A percentile compares a stretch with the other conserved stretches of the same genome.
Evolutionary conservation across 2,888 invertebrate species (phyloP).

Genomic region (Leptopilina drosophilae): DNA sequence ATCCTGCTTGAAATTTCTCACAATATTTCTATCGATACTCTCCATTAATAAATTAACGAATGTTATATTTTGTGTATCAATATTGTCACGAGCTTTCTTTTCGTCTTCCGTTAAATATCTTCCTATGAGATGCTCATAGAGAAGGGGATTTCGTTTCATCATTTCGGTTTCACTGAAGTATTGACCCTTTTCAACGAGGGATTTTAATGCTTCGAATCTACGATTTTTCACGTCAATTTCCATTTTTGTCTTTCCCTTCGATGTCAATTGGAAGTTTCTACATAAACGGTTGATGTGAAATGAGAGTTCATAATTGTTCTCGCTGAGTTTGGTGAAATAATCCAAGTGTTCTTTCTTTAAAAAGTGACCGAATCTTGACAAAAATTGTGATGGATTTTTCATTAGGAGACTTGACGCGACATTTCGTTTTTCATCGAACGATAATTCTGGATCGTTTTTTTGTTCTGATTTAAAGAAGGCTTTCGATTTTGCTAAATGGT

Average conservation of each 20-base stretch:
- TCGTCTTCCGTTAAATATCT: constrained; percentile 90
- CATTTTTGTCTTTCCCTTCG: constrained; percentile 62
- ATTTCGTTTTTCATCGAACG: constrained; percentile 82
- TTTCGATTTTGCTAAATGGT: constrained; percentile 78
- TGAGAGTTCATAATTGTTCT: constrained; percentile 80
- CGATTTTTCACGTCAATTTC: constrained; percentile 85
- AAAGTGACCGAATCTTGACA: constrained; percentile 87
- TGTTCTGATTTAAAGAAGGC: constrained; percentile 88
- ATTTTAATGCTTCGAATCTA: constrained; percentile 88
- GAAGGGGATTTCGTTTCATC: constrained; percentile 92
- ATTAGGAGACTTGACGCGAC: constrained; percentile 83
- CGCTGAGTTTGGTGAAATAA: constrained; percentile 80
- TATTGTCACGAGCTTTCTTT: constrained; percentile 81
- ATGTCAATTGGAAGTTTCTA: constrained; percentile 79
- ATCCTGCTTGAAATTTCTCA: constrained; percentile 81
- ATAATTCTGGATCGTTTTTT: constrained; percentile 86
- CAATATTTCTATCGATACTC: constrained; percentile 86
- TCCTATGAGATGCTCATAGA: constrained; percentile 94
- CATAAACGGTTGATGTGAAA: constrained; percentile 83
- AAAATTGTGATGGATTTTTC: constrained; percentile 84
- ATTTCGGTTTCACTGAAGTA: constrained; percentile 96
- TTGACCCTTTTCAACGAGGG: constrained; percentile 83
- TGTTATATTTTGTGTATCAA: constrained; percentile 80
- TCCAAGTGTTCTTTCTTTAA: constrained; percentile 82
- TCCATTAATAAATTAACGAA: constrained; percentile 89